Conservation (phyloP, 2,797 vertebrate genomes). For the Malurus splendens region DNA sequence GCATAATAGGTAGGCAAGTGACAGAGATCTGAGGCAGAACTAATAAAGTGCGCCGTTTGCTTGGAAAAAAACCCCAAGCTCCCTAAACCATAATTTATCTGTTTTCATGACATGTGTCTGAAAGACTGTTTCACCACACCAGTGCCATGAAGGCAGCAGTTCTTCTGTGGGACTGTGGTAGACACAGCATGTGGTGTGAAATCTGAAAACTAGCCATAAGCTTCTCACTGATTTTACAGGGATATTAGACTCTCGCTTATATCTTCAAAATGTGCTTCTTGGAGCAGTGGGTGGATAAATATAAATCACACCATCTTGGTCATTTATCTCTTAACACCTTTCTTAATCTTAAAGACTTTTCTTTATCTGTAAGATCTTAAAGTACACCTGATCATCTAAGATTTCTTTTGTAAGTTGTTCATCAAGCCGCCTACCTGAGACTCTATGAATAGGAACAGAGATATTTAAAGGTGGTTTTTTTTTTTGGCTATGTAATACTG, state of each 20-base stretch:
- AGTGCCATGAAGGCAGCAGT: background rate
- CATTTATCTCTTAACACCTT: background rate
- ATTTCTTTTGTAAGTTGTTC: background rate
- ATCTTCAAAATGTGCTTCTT: background rate
- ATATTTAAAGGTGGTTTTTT: background rate
- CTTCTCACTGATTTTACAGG: background rate
- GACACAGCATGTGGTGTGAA: background rate
- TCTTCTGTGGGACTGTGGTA: background rate
- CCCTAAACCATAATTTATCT: background rate
- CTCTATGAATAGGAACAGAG: background rate
- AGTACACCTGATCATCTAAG: background rate
- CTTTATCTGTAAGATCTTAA: background rate
- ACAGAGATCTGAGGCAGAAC: background rate
- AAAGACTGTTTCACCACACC: background rate
- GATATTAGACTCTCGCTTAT: background rate
- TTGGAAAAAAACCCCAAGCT: background rate
- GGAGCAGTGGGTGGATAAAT: background rate
- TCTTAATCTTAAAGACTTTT: background rate
- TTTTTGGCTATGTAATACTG: background rate
- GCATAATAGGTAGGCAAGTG: background rate
- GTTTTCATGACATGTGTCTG: background rate
- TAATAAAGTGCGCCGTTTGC: background rate
- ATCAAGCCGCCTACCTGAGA: background rate
- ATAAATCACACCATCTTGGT: background rate
- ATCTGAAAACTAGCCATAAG: background rate